A percentile compares a stretch with the other conserved stretches of the same genome.
phyloP scores from a whole-genome alignment of 2,888 invertebrate species.

The Hypselothyrea guttata region DNA sequence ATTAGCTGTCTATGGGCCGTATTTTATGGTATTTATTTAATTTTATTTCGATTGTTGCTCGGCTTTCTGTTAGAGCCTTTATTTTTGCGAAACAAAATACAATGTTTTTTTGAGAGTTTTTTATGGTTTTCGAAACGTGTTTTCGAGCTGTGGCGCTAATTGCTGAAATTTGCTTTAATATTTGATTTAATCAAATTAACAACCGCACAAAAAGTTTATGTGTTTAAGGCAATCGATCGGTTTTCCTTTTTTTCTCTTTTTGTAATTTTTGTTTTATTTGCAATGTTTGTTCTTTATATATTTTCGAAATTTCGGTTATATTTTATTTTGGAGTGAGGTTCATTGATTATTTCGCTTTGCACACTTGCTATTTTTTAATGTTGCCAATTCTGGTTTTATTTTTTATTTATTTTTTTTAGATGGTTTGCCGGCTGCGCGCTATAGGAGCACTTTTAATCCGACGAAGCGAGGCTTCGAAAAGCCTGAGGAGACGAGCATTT shows the following conservation, averaged over 20 bases:
- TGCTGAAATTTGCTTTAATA: conserved; percentile 50
- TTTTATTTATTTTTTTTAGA: conserved; percentile 2
- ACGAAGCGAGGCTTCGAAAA: conserved; percentile 82
- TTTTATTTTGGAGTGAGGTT: conserved; percentile 3
- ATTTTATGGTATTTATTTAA: conserved; percentile 21
- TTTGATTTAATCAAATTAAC: conserved; percentile 52
- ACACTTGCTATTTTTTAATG: conserved; percentile 11
- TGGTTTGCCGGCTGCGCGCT: conserved; percentile 42
- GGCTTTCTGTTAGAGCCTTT: conserved; percentile 31
- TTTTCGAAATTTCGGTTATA: conserved; percentile 3
- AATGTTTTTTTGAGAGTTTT: conserved; percentile 25
- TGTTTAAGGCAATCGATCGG: conserved; percentile 5
- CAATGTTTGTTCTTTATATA: conserved; percentile 23
- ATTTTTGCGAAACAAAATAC: too few relatives aligned
- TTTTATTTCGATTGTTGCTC: conserved; percentile 21
- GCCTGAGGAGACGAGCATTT: conserved; percentile 81
- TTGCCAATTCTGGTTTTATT: conserved; percentile 36
- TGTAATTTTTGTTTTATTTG: too few relatives aligned
- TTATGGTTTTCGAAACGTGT: conserved; percentile 41
- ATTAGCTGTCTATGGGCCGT: background rate
- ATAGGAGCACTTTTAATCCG: conserved; percentile 82
- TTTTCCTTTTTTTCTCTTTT: conserved; percentile 20
- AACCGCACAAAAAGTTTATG: conserved; percentile 26
- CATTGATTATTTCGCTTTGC: conserved; percentile 16
- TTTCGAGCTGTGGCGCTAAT: conserved; percentile 53